Evolutionary conservation across 2,888 invertebrate species (phyloP).

Genomic region (Eulithis prunata): DNA sequence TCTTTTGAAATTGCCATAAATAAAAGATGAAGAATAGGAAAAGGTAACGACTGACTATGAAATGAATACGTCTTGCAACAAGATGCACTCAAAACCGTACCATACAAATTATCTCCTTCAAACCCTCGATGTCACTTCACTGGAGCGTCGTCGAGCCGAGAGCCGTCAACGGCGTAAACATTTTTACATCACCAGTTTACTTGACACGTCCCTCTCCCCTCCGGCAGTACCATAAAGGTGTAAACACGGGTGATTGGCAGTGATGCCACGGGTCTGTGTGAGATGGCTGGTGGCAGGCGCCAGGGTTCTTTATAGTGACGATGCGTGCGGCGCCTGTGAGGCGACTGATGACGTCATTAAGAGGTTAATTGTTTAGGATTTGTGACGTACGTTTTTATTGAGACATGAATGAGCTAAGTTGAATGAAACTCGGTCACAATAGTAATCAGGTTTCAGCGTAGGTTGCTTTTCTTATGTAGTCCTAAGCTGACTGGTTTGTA

Average conservation of each 20-base stretch:
- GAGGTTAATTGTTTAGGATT: conserved; percentile 42
- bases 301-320: conserved; percentile 63
- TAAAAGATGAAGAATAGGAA: no score
- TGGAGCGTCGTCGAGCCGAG: conserved; percentile 46
- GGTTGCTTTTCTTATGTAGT: neutral
- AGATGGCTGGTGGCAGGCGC: conserved; percentile 36
- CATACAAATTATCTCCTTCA: conserved; percentile 36
- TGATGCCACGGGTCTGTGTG: conserved; percentile 14
- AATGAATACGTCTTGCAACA: conserved; percentile 18
- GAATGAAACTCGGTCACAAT: neutral
- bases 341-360: conserved; percentile 51
- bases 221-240: conserved; percentile 24
- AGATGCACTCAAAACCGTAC: conserved; percentile 26
- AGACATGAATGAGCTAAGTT: conserved; percentile 6
- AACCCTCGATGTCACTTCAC: conserved; percentile 45
- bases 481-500: neutral
- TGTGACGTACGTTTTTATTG: conserved; percentile 34
- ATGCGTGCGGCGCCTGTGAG: conserved; percentile 62
- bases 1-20: no score
- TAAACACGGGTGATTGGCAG: conserved; percentile 26
- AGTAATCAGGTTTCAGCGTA: neutral
- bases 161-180: conserved; percentile 51
- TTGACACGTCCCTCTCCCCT: conserved; percentile 25
- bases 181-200: conserved; percentile 42
- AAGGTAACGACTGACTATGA: neutral